phyloP scores from a whole-genome alignment of 2,113 vertebrate genomes.

The Pluvialis apricaria region DNA sequence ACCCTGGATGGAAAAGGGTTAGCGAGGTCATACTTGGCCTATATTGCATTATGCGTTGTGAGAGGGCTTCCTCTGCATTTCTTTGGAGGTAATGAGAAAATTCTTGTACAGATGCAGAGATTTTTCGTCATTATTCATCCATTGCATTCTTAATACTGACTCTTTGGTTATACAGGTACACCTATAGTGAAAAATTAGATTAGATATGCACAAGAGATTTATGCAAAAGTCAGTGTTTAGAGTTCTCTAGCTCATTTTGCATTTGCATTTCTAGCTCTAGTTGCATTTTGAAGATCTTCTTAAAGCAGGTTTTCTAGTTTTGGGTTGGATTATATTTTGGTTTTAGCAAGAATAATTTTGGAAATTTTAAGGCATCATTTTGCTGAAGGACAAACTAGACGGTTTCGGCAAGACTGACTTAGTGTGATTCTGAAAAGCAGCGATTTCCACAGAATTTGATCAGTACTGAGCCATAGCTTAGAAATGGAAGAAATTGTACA shows the following conservation, averaged over 20 bases:
- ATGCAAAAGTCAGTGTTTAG: background rate
- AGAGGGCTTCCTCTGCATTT: background rate
- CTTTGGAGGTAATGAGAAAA: background rate
- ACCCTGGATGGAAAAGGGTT: background rate
- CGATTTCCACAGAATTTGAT: background rate
- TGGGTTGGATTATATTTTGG: background rate
- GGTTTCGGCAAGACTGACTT: background rate
- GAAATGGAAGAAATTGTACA: background rate
- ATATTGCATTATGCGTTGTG: background rate
- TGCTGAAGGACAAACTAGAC: background rate
- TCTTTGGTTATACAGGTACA: background rate
- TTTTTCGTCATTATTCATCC: background rate
- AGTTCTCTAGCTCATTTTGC: background rate
- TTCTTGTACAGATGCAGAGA: background rate
- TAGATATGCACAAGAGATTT: background rate
- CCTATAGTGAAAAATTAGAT: background rate
- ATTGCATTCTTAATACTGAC: background rate
- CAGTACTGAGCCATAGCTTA: background rate
- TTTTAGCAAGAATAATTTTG: background rate
- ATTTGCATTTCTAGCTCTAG: background rate
- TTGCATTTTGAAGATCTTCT: background rate
- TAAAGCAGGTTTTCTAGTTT: rapidly evolving
- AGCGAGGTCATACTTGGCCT: background rate
- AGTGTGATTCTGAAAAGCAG: background rate
- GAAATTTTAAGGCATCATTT: background rate